Base-by-base conservation (phyloP, 2,113 vertebrate species). In the Oreocharis arfaki region DNA sequence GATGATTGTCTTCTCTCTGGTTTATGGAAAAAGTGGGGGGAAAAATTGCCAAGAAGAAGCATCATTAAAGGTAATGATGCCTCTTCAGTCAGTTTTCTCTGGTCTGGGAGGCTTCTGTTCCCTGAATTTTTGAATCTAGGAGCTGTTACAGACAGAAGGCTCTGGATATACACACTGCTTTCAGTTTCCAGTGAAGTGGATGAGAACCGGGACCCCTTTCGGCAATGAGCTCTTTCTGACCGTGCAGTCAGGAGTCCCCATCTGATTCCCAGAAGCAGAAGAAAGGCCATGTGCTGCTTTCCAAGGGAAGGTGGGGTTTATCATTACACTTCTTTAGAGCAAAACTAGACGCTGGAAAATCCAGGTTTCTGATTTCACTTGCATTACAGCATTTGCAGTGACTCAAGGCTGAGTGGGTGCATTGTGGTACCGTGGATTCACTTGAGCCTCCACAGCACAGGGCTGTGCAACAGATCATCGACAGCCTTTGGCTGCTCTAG, bases 211-310 rank as follows among this genome's bases (percentile, higher is more conserved):
- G 47, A 56, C 39, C 17, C 21, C 27, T 76, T 90, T 83, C 24
- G 30, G 61, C 44, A 75, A 11, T 0, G 1, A 81, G 16, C 44
- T 68, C 33, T 63, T 83, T 75, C 85, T 63, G 35, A 37, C 32
- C 0, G 0, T 24, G 17, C 56, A 42, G 17, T 33, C 10, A 4
- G 42, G 47, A 82, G 21, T 32, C 35, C 19, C 39, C 21, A 10
- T 41, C 47, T 33, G 27, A 60, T 42, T 76, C 16, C 63, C 37
- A 73, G 63, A 60, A 76, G 74, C 49, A 71, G n/a, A 88, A 71
- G 39, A 27, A 90, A 75, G 26, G 33, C 55, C n/a, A 23, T 2
- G 11, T 67, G 28, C 26, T 81, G 37, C 60, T 44, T 41, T 37
- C 19, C 7, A 67, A 16, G 42, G 22, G 14, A 68, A 63, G 30